Evolutionary conservation across 2,797 vertebrate species (phyloP).

Genomic region (Falco cherrug): DNA sequence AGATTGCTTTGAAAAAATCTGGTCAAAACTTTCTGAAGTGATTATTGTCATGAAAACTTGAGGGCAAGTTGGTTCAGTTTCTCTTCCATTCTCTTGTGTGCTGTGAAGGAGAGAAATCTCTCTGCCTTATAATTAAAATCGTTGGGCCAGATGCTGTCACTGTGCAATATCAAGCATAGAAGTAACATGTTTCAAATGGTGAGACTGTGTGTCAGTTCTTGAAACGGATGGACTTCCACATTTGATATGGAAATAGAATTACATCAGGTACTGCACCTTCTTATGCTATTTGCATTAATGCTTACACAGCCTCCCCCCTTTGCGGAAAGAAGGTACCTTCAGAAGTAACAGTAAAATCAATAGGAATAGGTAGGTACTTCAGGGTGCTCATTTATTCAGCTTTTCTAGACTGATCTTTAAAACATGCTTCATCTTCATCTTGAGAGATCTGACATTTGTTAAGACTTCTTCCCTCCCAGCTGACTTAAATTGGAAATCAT

Average conservation of each 20-base stretch:
- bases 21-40: not conserved
- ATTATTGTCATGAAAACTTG: not conserved
- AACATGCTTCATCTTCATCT: not conserved
- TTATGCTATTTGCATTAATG: not conserved
- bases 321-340: not conserved
- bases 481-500: not conserved
- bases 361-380: not conserved
- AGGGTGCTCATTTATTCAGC: not conserved
- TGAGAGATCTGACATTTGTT: not conserved
- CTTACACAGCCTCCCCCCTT: not conserved
- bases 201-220: not conserved
- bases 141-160: not conserved
- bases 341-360: not conserved
- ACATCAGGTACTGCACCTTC: not conserved
- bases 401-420: not conserved
- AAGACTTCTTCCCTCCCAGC: not conserved
- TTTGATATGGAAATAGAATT: not conserved
- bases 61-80: not conserved
- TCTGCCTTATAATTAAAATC: not conserved
- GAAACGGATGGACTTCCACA: not conserved
- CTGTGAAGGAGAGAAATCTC: not conserved
- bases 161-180: not conserved
- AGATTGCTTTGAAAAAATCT: constrained; percentile 22
- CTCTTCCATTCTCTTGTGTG: not conserved
- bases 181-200: not conserved